These are phyloP conservation scores for Conus betulinus DNA, from an alignment of 1,140 invertebrate species.

Conservation along the genomic window DNA sequence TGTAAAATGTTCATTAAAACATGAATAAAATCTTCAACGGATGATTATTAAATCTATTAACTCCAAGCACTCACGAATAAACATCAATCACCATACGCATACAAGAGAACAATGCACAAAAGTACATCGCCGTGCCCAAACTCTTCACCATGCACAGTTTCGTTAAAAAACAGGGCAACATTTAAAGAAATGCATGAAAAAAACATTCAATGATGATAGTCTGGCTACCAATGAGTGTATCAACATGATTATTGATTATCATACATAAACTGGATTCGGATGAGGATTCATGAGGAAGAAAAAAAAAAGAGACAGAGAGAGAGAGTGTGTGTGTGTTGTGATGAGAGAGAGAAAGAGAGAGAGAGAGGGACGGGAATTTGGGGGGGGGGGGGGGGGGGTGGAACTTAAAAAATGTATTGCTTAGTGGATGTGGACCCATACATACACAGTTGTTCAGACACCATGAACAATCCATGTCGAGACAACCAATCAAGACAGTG, in stretches of 20 bases:
- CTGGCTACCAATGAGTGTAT: too few relatives aligned
- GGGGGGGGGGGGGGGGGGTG: not conserved
- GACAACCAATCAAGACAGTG: not conserved
- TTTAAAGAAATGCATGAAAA: too few relatives aligned
- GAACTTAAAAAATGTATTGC: slow-evolving; percentile 30
- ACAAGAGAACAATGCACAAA: not conserved
- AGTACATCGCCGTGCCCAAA: not conserved
- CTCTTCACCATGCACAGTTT: not conserved
- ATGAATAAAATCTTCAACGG: not conserved
- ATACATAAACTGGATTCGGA: not conserved
- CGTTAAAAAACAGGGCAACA: not conserved
- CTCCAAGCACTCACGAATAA: not conserved
- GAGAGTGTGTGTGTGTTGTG: not conserved
- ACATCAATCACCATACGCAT: not conserved
- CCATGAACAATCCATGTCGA: not conserved
- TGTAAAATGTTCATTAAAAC: not conserved
- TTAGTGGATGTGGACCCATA: slow-evolving; percentile 12
- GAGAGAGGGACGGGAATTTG: not conserved
- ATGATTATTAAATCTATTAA: not conserved
- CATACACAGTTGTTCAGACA: not conserved
- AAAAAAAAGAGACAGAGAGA: not conserved
- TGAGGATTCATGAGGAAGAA: not conserved
- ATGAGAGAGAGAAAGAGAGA: not conserved
- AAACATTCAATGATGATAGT: too few relatives aligned
- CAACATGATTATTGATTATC: not conserved